Evolutionary conservation across 2,113 vertebrate genomes (phyloP).

Genomic region (Nothoprocta perdicaria): DNA sequence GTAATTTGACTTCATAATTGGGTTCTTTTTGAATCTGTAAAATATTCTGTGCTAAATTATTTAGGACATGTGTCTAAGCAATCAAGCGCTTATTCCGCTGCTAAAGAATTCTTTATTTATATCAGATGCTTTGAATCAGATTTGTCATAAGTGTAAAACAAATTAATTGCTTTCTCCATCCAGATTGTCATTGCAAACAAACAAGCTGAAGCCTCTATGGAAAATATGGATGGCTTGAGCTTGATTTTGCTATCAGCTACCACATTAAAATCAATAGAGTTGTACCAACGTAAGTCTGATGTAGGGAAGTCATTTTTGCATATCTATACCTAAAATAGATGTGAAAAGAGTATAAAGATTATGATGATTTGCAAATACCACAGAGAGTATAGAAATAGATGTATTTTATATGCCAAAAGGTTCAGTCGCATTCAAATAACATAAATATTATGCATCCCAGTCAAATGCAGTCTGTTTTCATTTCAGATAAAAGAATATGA

Average conservation of each 20-base stretch:
- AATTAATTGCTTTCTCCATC: slow-evolving; percentile 62
- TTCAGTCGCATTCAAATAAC: slow-evolving; percentile 22
- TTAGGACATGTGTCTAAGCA: slow-evolving; percentile 7
- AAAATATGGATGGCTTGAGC: background rate
- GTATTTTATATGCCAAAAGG: background rate
- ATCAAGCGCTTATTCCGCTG: slow-evolving; percentile 10
- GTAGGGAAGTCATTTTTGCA: background rate
- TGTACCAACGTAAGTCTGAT: slow-evolving; percentile 62
- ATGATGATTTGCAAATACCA: background rate
- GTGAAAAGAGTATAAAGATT: background rate
- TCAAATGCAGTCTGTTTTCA: background rate
- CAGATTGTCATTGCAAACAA: slow-evolving; percentile 49
- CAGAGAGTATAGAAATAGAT: background rate
- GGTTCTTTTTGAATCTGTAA: background rate
- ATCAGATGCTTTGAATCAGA: slow-evolving; percentile 46
- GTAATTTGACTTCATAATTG: slow-evolving; percentile 19
- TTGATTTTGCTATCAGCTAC: slow-evolving; percentile 51
- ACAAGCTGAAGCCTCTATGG: slow-evolving; percentile 41
- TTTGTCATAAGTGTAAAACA: slow-evolving; percentile 32
- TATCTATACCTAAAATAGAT: background rate
- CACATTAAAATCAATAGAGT: slow-evolving; percentile 57
- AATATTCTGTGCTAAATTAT: slow-evolving; percentile 27
- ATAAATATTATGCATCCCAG: background rate
- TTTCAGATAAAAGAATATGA: slow-evolving; percentile 7
- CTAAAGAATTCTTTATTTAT: slow-evolving; percentile 55